Base-by-base conservation (phyloP, 2,888 invertebrate species). In the Allacma fusca region DNA sequence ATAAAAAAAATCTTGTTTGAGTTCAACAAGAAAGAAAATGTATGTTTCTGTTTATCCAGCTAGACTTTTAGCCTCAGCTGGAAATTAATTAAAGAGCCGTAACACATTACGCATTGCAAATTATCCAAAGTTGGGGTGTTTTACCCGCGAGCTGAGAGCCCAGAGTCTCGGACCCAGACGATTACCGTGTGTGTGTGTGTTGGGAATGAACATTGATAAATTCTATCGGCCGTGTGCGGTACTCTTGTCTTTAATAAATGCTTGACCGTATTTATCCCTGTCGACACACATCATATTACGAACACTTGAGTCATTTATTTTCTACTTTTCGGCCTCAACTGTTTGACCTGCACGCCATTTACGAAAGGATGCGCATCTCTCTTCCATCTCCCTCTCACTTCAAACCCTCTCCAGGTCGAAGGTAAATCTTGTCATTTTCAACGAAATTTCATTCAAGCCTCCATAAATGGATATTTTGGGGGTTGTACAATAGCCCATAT, bases 21-120 rank as follows among this genome's bases (percentile, higher is more conserved):
- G n/a, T n/a, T n/a, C n/a, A n/a, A n/a, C n/a, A n/a, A n/a, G n/a
- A n/a, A n/a, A n/a, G n/a, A n/a, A n/a, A n/a, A n/a, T n/a, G n/a
- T n/a, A n/a, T n/a, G n/a, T n/a, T n/a, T n/a, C n/a, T n/a, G n/a
- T n/a, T n/a, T 34, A 34, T 4, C 34, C 5, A 4, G 5, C 34
- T 34, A 34, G 34, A 4, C 34, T 34, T 57, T 4, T 21, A 57
- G 26, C 23, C 78, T 65, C 79, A 62, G 75, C 74, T 75, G 64
- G 78, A 80, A 78, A 80, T 80, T 80, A 80, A 80, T 80, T 80
- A 78, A 75, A 78, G 64, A 70, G 64, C 40, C 76, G 65, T 78
- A 71, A 76, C 44, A 73, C 70, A 79, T 68, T 70, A 76, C 12
- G 62, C 34, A 75, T 68, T 75, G 75, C 75, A 75, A 75, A 75